These are phyloP conservation scores for Colletes gigas DNA, from an alignment of 1,140 invertebrate genomes.

Conservation along the genomic window DNA sequence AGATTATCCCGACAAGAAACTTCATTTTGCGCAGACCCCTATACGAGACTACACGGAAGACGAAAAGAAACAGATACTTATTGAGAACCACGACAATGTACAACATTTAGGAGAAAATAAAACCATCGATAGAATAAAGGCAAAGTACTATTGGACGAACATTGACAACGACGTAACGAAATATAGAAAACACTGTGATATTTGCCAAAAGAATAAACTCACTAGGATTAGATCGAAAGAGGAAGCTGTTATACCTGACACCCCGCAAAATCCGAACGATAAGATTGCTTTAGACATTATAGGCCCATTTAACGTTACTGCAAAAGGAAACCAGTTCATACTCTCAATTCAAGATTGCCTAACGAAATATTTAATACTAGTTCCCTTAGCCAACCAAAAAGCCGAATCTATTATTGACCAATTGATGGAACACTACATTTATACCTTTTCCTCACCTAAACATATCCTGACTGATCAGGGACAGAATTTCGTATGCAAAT, in stretches of 20 bases:
- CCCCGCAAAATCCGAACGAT: background rate
- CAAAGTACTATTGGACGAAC: background rate
- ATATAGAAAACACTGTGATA: background rate
- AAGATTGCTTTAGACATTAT: slow-evolving; percentile 37
- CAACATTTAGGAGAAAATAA: background rate
- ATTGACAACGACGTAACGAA: background rate
- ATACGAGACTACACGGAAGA: background rate
- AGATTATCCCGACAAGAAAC: too few relatives aligned
- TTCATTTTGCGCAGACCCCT: background rate
- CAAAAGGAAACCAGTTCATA: slow-evolving; percentile 54
- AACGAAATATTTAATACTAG: slow-evolving; percentile 62
- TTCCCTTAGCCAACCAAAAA: slow-evolving; percentile 50
- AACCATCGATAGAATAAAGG: background rate
- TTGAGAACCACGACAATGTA: background rate
- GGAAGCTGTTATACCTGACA: slow-evolving; percentile 5
- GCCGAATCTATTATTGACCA: slow-evolving; percentile 53
- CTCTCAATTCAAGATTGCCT: slow-evolving; percentile 65
- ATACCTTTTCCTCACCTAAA: slow-evolving; percentile 61
- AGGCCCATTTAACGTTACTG: background rate
- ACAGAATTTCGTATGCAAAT: slow-evolving; percentile 56
- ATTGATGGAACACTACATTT: slow-evolving; percentile 61
- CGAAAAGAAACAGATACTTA: background rate
- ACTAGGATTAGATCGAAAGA: background rate
- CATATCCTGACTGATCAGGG: slow-evolving; percentile 65
- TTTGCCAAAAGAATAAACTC: slow-evolving; percentile 14